Evolutionary conservation across 2,797 vertebrate species (phyloP), one percentile per base, ranked within the genome.

Genomic region (Chrysolophus pictus): DNA sequence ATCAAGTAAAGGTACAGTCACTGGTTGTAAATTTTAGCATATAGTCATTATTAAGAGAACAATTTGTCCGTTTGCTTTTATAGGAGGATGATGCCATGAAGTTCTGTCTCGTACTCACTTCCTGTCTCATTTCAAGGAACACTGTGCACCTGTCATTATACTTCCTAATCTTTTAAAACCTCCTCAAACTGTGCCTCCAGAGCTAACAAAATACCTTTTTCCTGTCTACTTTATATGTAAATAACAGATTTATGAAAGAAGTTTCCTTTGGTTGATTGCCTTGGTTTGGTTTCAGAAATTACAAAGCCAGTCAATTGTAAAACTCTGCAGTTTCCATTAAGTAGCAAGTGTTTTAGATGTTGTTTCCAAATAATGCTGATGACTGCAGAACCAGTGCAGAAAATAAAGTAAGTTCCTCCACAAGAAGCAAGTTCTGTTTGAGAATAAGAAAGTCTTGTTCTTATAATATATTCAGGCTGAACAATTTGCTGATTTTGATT

Each of bases 171-270:
- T 95, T 94, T 96, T 94, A 81, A 95, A 95, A 90, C 73, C 90
- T 92, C 79, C 88, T 96, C 95, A 94, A 93, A 93, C 56, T 90
- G 76, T 95, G 81, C 93, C 91, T 96, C 95, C 76, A 95, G 59
- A 85, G 37, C 87, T 96, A 97, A 91, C 94, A 94, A 96, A 97
- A 97, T 96, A 75, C 65, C 71, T 73, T 93, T 93, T 97, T 97
- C 96, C 96, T 96, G 95, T 93, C 95, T 77, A 84, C 91, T 97
- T 78, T 90, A 29, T 42, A 91, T 87, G 92, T 97, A 90, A 96
- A 93, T 96, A 94, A 94, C 88, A 96, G 85, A 93, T 92, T 95
- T 78, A 87, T 90, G 93, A 96, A 94, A 96, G 90, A 95, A 39
- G 75, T 91, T 96, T 96, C 90, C 96, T 97, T 94, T 96, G 63